A percentile compares a stretch with the other conserved stretches of the same genome.
Conservation (phyloP, 2,888 invertebrate species). For the Augiades crinisus region DNA sequence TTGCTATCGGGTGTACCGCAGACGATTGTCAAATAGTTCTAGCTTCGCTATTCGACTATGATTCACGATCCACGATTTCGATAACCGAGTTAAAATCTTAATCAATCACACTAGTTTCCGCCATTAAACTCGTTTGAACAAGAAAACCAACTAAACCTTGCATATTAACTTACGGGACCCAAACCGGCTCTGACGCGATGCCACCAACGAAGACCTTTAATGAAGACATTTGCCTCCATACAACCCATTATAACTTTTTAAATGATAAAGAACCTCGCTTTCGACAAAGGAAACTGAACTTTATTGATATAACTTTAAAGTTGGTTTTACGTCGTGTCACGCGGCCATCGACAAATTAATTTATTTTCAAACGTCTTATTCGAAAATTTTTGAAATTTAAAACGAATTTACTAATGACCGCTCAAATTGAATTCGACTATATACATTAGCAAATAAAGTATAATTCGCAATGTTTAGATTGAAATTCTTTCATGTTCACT, state of each 20-base stretch:
- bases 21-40: no score
- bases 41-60: no score
- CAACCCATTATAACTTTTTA: slow-evolving; percentile 50
- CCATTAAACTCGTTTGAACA: slow-evolving; percentile 11
- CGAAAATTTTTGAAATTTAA: slow-evolving; percentile 26
- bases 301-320: slow-evolving; percentile 10
- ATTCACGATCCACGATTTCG: no score
- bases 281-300: slow-evolving; percentile 29
- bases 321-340: slow-evolving; percentile 19
- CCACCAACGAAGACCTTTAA: slow-evolving; percentile 65
- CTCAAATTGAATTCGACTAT: neutral
- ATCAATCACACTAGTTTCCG: slow-evolving; percentile 14
- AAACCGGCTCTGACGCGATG: slow-evolving; percentile 29
- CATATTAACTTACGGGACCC: slow-evolving; percentile 2
- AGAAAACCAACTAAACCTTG: slow-evolving; percentile 13
- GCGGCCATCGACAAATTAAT: slow-evolving; percentile 25
- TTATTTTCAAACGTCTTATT: slow-evolving; percentile 34
- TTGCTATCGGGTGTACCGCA: no score
- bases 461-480: neutral
- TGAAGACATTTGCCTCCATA: slow-evolving; percentile 66
- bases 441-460: neutral
- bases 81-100: slow-evolving; percentile 1
- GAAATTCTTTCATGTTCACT: slow-evolving; percentile 12
- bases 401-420: slow-evolving; percentile 5
- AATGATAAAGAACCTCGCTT: slow-evolving; percentile 45